These are phyloP conservation scores for Amiota mariae DNA, from an alignment of 2,888 invertebrate genomes.

Conservation along the genomic window DNA sequence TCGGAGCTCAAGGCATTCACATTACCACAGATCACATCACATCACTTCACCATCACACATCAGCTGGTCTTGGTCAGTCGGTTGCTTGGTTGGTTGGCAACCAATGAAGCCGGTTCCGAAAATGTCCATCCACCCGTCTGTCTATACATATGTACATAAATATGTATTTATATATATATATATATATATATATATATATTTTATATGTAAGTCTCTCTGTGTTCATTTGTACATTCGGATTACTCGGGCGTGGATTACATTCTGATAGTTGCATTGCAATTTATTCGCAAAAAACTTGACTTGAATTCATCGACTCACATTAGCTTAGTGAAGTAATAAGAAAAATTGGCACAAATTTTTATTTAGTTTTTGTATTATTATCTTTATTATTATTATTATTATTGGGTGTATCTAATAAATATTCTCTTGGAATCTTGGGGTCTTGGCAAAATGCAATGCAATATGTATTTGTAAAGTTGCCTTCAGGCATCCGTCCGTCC, in stretches of 20 bases:
- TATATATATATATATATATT: background rate
- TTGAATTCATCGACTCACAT: background rate
- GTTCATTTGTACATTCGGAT: background rate
- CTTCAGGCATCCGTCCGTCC: no score
- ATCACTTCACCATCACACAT: no score
- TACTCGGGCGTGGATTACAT: background rate
- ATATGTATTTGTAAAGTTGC: no score
- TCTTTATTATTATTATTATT: no score
- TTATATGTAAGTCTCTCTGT: background rate
- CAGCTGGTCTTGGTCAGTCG: background rate
- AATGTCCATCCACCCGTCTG: background rate
- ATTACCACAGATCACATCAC: no score
- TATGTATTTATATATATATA: no score
- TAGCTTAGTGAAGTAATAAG: background rate
- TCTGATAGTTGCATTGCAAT: background rate
- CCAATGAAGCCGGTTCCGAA: conserved; percentile 3
- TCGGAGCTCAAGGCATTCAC: no score
- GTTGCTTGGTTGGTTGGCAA: background rate
- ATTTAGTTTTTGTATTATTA: no score
- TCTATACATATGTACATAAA: background rate
- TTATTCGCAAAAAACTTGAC: background rate
- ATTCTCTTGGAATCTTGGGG: no score
- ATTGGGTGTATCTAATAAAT: no score
- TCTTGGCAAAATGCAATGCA: no score
- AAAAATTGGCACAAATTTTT: conserved; percentile 9